Evolutionary conservation across 2,888 invertebrate genomes (phyloP).

Genomic region (Epirrita christyi): DNA sequence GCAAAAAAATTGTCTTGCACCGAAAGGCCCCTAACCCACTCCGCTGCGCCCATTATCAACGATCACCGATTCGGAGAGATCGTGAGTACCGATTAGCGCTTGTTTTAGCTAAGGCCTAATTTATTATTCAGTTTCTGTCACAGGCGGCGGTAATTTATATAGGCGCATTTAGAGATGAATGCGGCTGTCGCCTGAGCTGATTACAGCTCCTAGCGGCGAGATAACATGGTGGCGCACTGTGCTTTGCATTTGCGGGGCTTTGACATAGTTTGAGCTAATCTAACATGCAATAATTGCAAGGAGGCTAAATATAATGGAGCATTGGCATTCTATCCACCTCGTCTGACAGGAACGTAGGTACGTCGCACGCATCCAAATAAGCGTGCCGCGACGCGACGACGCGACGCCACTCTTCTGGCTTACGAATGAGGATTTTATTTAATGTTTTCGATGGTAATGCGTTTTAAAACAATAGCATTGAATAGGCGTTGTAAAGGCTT

Average conservation of each 20-base stretch:
- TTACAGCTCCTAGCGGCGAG: constrained; percentile 45
- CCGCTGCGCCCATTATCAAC: constrained; percentile 44
- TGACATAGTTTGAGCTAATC: constrained; percentile 72
- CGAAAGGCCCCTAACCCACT: no score
- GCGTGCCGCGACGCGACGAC: constrained; percentile 48
- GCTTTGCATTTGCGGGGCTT: constrained; percentile 40
- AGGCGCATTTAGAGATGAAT: constrained; percentile 51
- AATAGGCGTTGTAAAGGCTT: constrained; percentile 27
- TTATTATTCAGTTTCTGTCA: constrained; percentile 53
- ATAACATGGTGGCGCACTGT: constrained; percentile 45
- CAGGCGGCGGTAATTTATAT: constrained; percentile 47
- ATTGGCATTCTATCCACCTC: constrained; percentile 68
- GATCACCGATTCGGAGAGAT: constrained; percentile 48
- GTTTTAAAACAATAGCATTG: constrained; percentile 60
- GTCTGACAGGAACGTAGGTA: constrained; percentile 54
- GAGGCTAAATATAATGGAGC: constrained; percentile 71
- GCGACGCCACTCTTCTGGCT: constrained; percentile 50
- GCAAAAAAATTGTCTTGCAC: no score
- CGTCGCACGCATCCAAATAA: constrained; percentile 75
- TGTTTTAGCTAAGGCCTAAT: constrained; percentile 46
- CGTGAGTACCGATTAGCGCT: constrained; percentile 47
- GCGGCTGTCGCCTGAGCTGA: constrained; percentile 49
- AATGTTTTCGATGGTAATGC: constrained; percentile 62
- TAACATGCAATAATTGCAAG: constrained; percentile 65
- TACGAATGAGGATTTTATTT: constrained; percentile 75